Evolutionary conservation across 2,113 vertebrate species (phyloP).

Genomic region (Anarhynchus alexandrinus): DNA sequence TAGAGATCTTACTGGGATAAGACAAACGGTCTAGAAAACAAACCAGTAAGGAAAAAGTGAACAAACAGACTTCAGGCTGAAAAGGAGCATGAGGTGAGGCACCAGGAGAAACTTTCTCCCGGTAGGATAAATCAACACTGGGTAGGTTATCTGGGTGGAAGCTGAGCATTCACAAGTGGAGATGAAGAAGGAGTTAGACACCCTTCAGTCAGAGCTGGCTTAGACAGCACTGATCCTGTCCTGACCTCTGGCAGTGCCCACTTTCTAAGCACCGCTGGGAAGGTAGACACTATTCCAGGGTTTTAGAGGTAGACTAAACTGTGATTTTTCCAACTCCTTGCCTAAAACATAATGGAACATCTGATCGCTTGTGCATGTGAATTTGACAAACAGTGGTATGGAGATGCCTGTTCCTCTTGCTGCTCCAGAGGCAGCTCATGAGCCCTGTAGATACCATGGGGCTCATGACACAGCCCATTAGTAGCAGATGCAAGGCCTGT

Average conservation of each 20-base stretch:
- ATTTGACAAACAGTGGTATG: background rate
- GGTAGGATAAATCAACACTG: background rate
- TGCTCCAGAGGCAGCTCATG: background rate
- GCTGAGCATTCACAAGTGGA: background rate
- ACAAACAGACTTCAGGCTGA: background rate
- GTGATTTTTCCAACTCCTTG: background rate
- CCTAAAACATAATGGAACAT: background rate
- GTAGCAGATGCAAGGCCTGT: background rate
- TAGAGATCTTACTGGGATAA: background rate
- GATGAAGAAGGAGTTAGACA: background rate
- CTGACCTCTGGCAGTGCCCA: background rate
- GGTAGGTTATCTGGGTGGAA: background rate
- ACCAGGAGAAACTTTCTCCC: background rate
- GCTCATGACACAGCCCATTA: background rate
- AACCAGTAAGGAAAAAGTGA: background rate
- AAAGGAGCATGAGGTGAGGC: background rate
- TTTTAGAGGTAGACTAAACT: background rate
- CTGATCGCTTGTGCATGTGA: rapidly evolving
- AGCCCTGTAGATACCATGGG: background rate
- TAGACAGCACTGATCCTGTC: background rate
- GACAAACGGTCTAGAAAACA: background rate
- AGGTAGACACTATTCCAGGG: background rate
- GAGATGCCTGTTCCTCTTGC: background rate
- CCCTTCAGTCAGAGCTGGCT: background rate
- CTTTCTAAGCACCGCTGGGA: background rate